Percentiles rank a stretch among this genome's conserved stretches.
phyloP scores from a whole-genome alignment of 2,113 vertebrate genomes.

The Ceyx margarethae region DNA sequence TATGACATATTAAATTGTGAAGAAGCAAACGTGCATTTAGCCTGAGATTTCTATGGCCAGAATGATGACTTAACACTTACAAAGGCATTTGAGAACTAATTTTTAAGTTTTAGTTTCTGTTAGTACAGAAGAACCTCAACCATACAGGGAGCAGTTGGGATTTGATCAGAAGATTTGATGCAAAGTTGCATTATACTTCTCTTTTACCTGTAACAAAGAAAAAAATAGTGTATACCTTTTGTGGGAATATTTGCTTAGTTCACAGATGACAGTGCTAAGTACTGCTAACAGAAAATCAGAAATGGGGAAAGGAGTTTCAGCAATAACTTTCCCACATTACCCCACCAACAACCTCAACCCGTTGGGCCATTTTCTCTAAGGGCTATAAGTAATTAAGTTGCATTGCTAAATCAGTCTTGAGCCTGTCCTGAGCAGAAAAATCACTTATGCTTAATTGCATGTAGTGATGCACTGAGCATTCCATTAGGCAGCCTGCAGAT shows the following conservation, averaged over 20 bases:
- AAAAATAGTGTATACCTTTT: background rate
- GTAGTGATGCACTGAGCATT: conserved; percentile 3
- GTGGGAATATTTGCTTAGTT: background rate
- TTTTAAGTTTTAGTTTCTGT: background rate
- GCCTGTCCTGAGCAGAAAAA: conserved; percentile 64
- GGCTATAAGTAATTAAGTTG: conserved; percentile 61
- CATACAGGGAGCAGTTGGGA: background rate
- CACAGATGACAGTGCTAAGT: background rate
- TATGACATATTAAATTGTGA: background rate
- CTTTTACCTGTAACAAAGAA: background rate
- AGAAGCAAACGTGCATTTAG: background rate
- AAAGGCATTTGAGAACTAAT: background rate
- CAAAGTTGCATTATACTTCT: background rate
- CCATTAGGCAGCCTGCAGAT: conserved; percentile 22
- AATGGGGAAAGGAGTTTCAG: background rate
- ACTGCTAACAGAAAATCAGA: background rate
- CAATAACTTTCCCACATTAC: conserved; percentile 28
- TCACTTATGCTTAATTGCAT: conserved; percentile 49
- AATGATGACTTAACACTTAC: background rate
- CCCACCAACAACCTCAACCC: conserved; percentile 38
- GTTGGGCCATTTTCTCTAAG: conserved; percentile 34
- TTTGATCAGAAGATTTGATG: background rate
- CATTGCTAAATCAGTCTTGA: conserved; percentile 62
- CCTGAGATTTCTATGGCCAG: background rate
- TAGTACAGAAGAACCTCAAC: background rate